Base-by-base conservation (phyloP, 2,888 invertebrate species). In the Acleris literana region DNA sequence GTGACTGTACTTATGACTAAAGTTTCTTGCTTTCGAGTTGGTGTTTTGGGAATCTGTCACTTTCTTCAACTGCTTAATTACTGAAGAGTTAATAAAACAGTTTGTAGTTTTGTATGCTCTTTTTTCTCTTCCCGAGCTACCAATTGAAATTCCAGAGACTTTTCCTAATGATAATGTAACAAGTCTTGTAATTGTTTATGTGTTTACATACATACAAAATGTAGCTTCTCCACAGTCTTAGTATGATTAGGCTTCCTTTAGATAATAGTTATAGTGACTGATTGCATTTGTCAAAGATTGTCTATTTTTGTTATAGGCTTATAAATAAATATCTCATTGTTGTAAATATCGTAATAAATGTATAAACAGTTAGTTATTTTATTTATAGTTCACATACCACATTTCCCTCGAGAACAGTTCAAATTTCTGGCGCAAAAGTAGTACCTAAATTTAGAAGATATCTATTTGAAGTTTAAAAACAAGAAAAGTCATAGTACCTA, bases 311-410 rank as follows among this genome's bases (percentile, higher is more conserved):
- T 53, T 62, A 54, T 29, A 33, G 18, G n/a, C 39, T 22, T 52
- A 53, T 25, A 56, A 46, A 46, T 17, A n/a, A 46, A 46, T 44
- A 49, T 57, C 52, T 65, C 55, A 60, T 62, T 62, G 46, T 57
- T 66, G 66, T 66, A 62, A 57, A 62, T 66, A 66, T 66, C 53
- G 57, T 39, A 66, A 62, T 66, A 66, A 33, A 66, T 51, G 60
- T 60, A 60, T 60, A 29, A 60, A 22, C 51, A 60, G 55, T 65
- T 65, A 9, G 3, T 43, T 44, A 11, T 60, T 29, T 60, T 60
- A 25, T 57, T 44, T 49, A 16, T 29, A 3, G 18, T 13, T 49
- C 16, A 22, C 22, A 9, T 33, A 33, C 9, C 33, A 9, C 33
- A 33, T 33, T 33, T 33, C 3, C 9, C 2, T 29, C 7, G 29